Evolutionary conservation across 2,888 invertebrate genomes (phyloP), one percentile per base, ranked within the genome.

Genomic region (Coenonympha arcania): DNA sequence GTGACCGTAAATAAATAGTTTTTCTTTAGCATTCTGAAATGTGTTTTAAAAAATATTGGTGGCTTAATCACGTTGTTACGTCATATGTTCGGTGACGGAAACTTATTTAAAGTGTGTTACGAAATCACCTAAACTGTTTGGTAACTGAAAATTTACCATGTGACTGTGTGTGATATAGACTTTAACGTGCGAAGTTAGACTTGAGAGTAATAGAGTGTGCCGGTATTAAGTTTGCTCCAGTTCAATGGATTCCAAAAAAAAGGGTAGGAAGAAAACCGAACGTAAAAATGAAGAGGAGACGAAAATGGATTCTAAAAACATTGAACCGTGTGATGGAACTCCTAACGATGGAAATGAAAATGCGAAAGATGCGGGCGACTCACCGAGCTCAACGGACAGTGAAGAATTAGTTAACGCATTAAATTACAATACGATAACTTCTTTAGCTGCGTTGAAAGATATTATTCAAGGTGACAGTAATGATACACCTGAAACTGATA

Each of bases 391-490:
- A 56, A 88, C 89, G 34, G 89, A 89, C 60, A 90, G 90, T 66
- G 88, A 89, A 58, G 91, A 91, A 62, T 76, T 90, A 58, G 88
- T 90, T 6, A 89, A 89, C 44, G 89, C 90, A 36, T 90, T 91
- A 57, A 91, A 91, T 71, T 90, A 91, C 75, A 91, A 91, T 63
- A 90, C 91, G n/a, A 90, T 90, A 58, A 88, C 90, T 57, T 90
- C 91, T 19, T 72, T 91, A 61, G 89, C 90, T 20, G 91, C 90
- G 30, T 85, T 91, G 39, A 91, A 91, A 67, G 91, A 91, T 66
- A 89, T 91, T 65, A 86, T 90, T 33, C 89, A 90, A 63, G 88
- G 87, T 15, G 88, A 88, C 47, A 87, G 82, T 54, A 89, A 85
- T 61, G 88, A 89, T 57, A 88, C 81, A 13, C 84, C 87, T 8